These are phyloP conservation scores for Fregetta grallaria DNA, from an alignment of 2,113 vertebrate genomes.

Conservation along the genomic window DNA sequence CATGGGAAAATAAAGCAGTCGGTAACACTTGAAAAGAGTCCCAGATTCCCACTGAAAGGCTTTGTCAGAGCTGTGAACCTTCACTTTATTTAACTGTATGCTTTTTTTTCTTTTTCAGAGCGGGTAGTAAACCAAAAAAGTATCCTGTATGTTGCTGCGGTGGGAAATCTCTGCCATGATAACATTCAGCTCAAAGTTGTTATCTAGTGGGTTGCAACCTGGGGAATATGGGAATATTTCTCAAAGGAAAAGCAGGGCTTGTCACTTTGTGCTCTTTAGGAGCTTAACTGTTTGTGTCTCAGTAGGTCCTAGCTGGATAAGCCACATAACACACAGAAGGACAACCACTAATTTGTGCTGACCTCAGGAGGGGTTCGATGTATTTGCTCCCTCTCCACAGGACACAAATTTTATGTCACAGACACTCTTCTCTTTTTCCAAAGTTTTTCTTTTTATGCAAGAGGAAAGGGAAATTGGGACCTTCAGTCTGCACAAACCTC, in stretches of 20 bases:
- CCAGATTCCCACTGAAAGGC: slow-evolving; percentile 66
- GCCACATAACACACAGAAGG: background rate
- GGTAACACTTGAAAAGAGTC: slow-evolving; percentile 68
- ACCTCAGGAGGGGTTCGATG: background rate
- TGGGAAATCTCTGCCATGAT: slow-evolving; percentile 36
- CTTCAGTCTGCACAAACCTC: background rate
- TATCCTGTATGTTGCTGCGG: slow-evolving; percentile 49
- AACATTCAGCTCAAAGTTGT: slow-evolving; percentile 56
- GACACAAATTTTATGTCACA: background rate
- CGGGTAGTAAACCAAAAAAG: slow-evolving; percentile 45
- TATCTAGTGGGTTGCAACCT: slow-evolving; percentile 50
- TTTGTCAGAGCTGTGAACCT: slow-evolving; percentile 66
- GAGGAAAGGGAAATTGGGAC: background rate
- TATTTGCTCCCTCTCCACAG: background rate
- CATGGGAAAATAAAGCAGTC: slow-evolving; percentile 69
- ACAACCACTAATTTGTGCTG: background rate
- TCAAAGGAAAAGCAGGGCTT: slow-evolving; percentile 22
- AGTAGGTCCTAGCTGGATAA: background rate
- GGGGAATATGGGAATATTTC: slow-evolving; percentile 56
- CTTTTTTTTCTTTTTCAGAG: background rate
- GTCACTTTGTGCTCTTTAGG: background rate
- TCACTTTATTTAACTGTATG: slow-evolving; percentile 63
- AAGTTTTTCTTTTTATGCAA: background rate
- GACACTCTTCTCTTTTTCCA: background rate
- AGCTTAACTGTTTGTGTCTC: slow-evolving; percentile 16